These are phyloP conservation scores for Notospermus geniculatus DNA, from an alignment of 1,140 invertebrate genomes.

Conservation along the genomic window DNA sequence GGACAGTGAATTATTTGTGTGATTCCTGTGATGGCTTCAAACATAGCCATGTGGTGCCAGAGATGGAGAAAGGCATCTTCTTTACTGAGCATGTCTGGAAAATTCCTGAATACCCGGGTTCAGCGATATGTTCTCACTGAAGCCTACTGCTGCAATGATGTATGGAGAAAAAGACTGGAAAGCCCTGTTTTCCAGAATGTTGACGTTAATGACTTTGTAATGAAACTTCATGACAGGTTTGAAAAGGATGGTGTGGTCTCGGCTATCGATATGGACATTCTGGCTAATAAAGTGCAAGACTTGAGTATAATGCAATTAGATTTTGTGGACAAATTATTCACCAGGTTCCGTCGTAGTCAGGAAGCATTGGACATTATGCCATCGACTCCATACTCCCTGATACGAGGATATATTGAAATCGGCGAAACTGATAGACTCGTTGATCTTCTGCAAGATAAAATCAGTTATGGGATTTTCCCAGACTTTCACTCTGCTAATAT, in stretches of 20 bases:
- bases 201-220: slow-evolving; percentile 29
- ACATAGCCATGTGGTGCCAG: no score
- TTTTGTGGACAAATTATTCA: slow-evolving; percentile 32
- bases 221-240: slow-evolving; percentile 35
- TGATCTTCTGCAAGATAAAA: slow-evolving; percentile 72
- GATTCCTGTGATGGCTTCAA: no score
- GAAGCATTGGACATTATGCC: slow-evolving; percentile 69
- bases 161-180: neutral
- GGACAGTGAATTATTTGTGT: no score
- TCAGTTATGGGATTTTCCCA: slow-evolving; percentile 79
- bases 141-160: slow-evolving; percentile 1
- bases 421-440: slow-evolving; percentile 66
- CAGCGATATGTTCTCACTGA: neutral
- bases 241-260: slow-evolving; percentile 29
- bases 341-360: slow-evolving; percentile 69
- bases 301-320: slow-evolving; percentile 23
- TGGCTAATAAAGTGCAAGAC: slow-evolving; percentile 31
- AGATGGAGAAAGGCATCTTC: no score
- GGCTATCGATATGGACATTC: slow-evolving; percentile 43
- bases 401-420: slow-evolving; percentile 66
- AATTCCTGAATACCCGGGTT: no score
- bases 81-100: no score
- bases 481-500: slow-evolving; percentile 77
- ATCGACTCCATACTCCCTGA: slow-evolving; percentile 78
- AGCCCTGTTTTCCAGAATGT: neutral